Percentiles rank a stretch among this genome's conserved stretches.
Evolutionary conservation across 2,888 invertebrate species (phyloP).

Genomic region (Acronicta alni): DNA sequence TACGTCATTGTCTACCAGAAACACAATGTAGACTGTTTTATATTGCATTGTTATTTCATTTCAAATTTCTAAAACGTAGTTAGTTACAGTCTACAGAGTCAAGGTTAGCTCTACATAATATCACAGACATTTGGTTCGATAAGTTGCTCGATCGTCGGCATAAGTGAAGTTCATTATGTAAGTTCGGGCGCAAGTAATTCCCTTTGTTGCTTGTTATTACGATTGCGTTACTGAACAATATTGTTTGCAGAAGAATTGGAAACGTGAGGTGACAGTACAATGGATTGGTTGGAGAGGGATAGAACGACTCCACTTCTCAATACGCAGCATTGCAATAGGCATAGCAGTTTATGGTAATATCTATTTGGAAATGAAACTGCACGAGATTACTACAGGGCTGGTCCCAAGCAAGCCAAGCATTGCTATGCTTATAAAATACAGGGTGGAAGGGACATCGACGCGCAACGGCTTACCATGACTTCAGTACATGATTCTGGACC

Average conservation of each 20-base stretch:
- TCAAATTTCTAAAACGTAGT: constrained; percentile 8
- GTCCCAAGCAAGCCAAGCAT: no score
- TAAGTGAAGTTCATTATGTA: constrained; percentile 45
- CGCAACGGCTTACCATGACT: no score
- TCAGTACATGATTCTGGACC: no score
- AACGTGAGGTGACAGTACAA: constrained; percentile 49
- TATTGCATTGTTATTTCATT: constrained; percentile 36
- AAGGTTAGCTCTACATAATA: constrained; percentile 13
- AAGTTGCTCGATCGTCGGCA: constrained; percentile 18
- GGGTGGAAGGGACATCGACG: no score
- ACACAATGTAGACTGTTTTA: constrained; percentile 39
- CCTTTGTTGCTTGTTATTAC: constrained; percentile 43
- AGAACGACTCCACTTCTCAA: constrained; percentile 26
- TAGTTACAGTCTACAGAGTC: constrained; percentile 7
- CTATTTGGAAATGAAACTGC: constrained; percentile 46
- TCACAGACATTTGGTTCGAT: constrained; percentile 11
- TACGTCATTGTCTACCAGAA: constrained; percentile 26
- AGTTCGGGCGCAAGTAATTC: constrained; percentile 40
- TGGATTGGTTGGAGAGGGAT: constrained; percentile 37
- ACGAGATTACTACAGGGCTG: constrained; percentile 23
- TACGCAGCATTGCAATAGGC: constrained; percentile 36
- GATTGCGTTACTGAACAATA: constrained; percentile 37
- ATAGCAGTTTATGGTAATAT: constrained; percentile 43
- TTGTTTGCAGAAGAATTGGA: constrained; percentile 49
- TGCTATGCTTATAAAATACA: no score